These are phyloP conservation scores for Mimachlamys varia DNA, from an alignment of 2,888 invertebrate genomes.

Conservation along the genomic window DNA sequence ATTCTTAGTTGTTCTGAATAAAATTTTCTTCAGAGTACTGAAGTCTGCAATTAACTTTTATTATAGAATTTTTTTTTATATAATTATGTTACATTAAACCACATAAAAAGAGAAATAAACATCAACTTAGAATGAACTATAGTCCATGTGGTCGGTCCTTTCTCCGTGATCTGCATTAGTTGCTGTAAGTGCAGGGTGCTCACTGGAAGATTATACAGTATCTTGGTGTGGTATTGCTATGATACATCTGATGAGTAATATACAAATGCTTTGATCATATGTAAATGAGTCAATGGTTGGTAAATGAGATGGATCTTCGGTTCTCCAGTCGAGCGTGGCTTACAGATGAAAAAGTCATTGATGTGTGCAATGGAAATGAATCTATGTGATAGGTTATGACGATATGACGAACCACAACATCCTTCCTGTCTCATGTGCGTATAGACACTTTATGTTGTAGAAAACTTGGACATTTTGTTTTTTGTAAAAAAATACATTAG, in stretches of 20 bases:
- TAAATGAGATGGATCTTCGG: neutral
- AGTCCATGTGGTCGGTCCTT: too few relatives aligned
- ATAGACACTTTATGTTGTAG: conserved; percentile 9
- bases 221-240: neutral
- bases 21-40: too few relatives aligned
- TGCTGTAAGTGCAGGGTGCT: neutral
- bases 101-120: too few relatives aligned
- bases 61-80: too few relatives aligned
- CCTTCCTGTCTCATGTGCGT: neutral
- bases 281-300: conserved; percentile 8
- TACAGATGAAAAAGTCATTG: neutral
- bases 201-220: neutral
- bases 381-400: neutral
- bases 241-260: neutral
- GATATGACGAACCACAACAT: neutral
- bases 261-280: conserved; percentile 13
- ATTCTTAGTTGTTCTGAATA: too few relatives aligned
- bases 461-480: neutral
- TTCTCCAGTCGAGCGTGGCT: neutral
- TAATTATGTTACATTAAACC: too few relatives aligned
- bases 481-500: conserved; percentile 25
- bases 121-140: too few relatives aligned
- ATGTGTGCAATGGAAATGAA: conserved; percentile 9
- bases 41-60: too few relatives aligned
- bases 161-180: too few relatives aligned